Evolutionary conservation across 2,888 invertebrate species (phyloP), one percentile per base, ranked within the genome.

Genomic region (Peribatodes rhomboidaria): DNA sequence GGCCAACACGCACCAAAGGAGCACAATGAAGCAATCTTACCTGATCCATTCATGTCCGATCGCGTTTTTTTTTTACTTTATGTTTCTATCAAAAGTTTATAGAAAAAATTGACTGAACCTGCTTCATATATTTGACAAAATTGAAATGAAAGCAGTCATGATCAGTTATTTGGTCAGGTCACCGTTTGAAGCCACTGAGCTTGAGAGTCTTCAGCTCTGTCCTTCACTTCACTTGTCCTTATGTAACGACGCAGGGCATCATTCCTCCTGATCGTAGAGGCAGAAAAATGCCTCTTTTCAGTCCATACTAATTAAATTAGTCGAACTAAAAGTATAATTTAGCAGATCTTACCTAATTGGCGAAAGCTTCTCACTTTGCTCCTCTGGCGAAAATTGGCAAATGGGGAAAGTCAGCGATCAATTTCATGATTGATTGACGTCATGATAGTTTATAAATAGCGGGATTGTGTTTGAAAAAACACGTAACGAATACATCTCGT

Each of bases 1-100:
- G 64, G 64, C 49, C 49, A 53, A 14, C 35, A 52, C 53, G 39
- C 27, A 27, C 35, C n/a, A 42, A 46, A 59, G 35, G 42, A 46
- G 41, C 44, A 37, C 13, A 49, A 49, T 49, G 42, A 56, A 46
- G 37, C 50, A 54, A 47, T 54, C 27, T 41, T 55, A 55, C 20
- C 8, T 11, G 22, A 35, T 14, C 27, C 54, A 54, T 54, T 54
- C 47, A 54, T 53, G 33, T 35, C 31, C 35, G 9, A 22, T 52
- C 39, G 22, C 22, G 22, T 39, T n/a, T 0, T 20, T 42, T 11
- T 11, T 20, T 11, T n/a, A n/a, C n/a, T n/a, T n/a, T n/a, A n/a
- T n/a, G 37, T 39, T 39, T n/a, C n/a, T 39, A n/a, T 33, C 33
- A n/a, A n/a, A n/a, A n/a, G n/a, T n/a, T 6, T 27, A 27, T 4